Evolutionary conservation across 1,140 invertebrate species (phyloP), one percentile per base, ranked within the genome.

Genomic region (Vanessa tameamea): DNA sequence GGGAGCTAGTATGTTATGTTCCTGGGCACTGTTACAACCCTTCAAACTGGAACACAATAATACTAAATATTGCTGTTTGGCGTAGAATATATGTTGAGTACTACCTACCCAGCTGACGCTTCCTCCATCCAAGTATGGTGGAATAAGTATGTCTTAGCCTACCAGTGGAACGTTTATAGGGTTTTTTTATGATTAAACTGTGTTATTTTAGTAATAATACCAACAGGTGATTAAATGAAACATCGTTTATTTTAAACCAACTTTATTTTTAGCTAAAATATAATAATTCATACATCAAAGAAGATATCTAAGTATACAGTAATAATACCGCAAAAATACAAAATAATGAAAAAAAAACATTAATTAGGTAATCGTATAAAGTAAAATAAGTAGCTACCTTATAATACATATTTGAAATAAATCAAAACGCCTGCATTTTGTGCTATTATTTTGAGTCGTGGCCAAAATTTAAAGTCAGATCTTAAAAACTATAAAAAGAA

Each of bases 241-340:
- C 86, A 87, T 69, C 53, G 69, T 65, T 81, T 64, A 87, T 85
- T 87, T 90, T 90, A 92, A 91, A 92, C 87, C 90, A 91, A 92
- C 90, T 92, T 91, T 92, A 91, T 92, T 92, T 91, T 92, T 92
- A 92, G 89, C 90, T 92, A 92, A 91, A 91, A 92, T 92, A 91
- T 92, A 92, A 92, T 92, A 91, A 92, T 92, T 86, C 89, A 92
- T 90, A 92, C 90, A 92, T 92, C 87, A 92, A 91, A 90, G 89
- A 89, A 90, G 89, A 85, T 84, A 80, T 77, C 85, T 91, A 92
- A 89, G 80, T 86, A 87, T 86, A 89, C 82, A 85, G 83, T 87
- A 86, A 85, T 87, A 89, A 89, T 90, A 92, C 89, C 82, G 82
- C 77, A 77, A 81, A 84, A 85, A 87, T 85, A 85, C 75, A 84